Base-by-base conservation (phyloP, 2,797 vertebrate genomes). In the Muscicapa striata region DNA sequence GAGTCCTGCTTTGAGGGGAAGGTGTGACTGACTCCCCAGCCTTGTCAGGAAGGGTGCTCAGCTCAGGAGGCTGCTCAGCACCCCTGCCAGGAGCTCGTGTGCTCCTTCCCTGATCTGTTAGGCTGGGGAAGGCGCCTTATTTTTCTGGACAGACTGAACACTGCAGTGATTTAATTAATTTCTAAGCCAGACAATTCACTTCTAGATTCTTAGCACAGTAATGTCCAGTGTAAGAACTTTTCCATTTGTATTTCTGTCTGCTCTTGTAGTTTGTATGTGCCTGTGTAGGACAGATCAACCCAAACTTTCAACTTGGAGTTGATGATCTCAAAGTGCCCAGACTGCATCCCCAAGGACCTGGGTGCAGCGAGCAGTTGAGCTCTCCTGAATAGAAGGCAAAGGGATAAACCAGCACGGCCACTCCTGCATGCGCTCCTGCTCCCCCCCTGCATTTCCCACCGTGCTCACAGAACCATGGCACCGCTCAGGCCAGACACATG, bases 401-500 rank as follows among this genome's bases (percentile, higher is more conserved):
- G 2, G 22, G 13, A 17, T 29, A 67, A n/a, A 38, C 14, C 59
- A 49, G 70, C 74, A n/a, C 0, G 0, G 66, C 48, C 70, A 54
- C 48, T 26, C 22, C 43, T 59, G 63, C 74, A 17, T 48, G 23
- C 22, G 26, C 5, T 43, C 29, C 66, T 77, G 45, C 9, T 10
- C 13, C 7, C 51, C 29, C 5, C 24, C 15, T 41, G 43, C 43
- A 21, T 48, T 48, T 13, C n/a, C 5, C 3, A 5, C 5, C 20
- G 59, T 19, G 52, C 30, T 59, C 59, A 66, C 29, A 64, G 64
- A 77, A 38, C 24, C 38, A 34, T 0, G 3, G 38, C 66, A 75
- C 32, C 1, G 1, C 64, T 38, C 0, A 0, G 62, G 6, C 34
- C 40, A 8, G 36, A 66, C 70, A 36, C 45, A 16, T 4, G 2